Percentiles rank a stretch among this genome's conserved stretches.
phyloP scores from a whole-genome alignment of 2,113 vertebrate species.

The Columba janthina region DNA sequence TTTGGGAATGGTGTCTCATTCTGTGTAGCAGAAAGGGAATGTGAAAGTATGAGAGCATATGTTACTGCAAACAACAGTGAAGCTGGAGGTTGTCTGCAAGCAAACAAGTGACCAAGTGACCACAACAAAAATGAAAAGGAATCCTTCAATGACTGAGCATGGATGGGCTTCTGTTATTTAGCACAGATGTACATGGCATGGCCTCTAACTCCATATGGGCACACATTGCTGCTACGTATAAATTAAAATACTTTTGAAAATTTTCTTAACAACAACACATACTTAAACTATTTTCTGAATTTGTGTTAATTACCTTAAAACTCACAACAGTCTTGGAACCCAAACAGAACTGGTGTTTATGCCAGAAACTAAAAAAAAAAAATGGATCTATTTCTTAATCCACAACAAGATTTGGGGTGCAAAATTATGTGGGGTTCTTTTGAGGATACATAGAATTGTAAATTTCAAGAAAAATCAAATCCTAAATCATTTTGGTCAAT shows the following conservation, averaged over 20 bases:
- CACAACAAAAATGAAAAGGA: not conserved
- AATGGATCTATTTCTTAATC: not conserved
- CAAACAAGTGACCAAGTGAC: fast-evolving
- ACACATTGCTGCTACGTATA: not conserved
- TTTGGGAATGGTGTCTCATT: not conserved
- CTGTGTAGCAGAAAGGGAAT: not conserved
- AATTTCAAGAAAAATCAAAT: not conserved
- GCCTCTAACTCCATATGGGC: not conserved
- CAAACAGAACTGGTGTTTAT: fast-evolving
- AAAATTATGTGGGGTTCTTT: not conserved
- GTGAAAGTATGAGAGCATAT: not conserved
- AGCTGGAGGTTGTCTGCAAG: not conserved
- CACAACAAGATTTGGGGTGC: fast-evolving
- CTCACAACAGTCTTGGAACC: not conserved
- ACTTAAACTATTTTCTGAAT: not conserved
- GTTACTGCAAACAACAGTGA: not conserved
- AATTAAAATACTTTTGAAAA: not conserved
- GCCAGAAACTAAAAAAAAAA: not conserved
- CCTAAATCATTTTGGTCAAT: too few relatives aligned
- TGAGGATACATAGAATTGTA: fast-evolving
- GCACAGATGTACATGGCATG: not conserved
- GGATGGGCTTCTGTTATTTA: not conserved
- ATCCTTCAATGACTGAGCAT: not conserved
- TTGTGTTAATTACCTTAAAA: not conserved
- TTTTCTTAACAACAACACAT: too few relatives aligned